phyloP scores from a whole-genome alignment of 1,140 invertebrate genomes.

The Ceratosolen fusciceps region DNA sequence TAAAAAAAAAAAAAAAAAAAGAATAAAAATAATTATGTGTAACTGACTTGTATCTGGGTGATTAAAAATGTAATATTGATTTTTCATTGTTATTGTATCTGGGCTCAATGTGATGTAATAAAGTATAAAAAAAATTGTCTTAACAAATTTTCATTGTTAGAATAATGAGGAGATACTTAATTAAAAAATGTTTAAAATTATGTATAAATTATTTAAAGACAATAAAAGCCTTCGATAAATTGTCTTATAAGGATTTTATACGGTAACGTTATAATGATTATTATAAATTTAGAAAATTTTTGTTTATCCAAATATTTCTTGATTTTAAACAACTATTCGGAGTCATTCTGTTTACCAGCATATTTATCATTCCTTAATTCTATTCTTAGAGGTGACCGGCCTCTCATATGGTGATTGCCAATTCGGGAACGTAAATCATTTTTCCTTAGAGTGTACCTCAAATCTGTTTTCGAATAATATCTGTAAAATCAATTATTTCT shows the following conservation, averaged over 20 bases:
- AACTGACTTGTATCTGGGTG: constrained; percentile 38
- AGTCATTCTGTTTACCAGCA: constrained; percentile 54
- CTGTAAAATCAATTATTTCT: constrained; percentile 53
- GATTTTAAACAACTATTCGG: constrained; percentile 51
- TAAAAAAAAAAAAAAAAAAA: too few relatives aligned
- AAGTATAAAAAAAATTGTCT: constrained; percentile 43
- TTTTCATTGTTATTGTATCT: constrained; percentile 46
- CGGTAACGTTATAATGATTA: constrained; percentile 7
- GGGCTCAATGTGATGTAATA: constrained; percentile 40
- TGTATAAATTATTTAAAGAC: constrained; percentile 19
- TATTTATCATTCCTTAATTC: constrained; percentile 68
- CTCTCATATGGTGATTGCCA: constrained; percentile 60
- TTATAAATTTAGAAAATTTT: constrained; percentile 33
- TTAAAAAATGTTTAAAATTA: constrained; percentile 12
- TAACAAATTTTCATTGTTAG: constrained; percentile 2
- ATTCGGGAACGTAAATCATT: constrained; percentile 63
- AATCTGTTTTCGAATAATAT: constrained; percentile 52
- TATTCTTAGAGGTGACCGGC: constrained; percentile 65
- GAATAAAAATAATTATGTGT: constrained; percentile 20
- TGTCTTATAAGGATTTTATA: not conserved
- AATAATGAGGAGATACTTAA: constrained; percentile 17
- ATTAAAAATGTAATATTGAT: constrained; percentile 40
- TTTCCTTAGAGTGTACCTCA: constrained; percentile 56
- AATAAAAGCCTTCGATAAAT: constrained; percentile 4
- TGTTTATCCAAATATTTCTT: constrained; percentile 21